Evolutionary conservation across 2,888 invertebrate species (phyloP).

Genomic region (Leptogaster cylindrica): DNA sequence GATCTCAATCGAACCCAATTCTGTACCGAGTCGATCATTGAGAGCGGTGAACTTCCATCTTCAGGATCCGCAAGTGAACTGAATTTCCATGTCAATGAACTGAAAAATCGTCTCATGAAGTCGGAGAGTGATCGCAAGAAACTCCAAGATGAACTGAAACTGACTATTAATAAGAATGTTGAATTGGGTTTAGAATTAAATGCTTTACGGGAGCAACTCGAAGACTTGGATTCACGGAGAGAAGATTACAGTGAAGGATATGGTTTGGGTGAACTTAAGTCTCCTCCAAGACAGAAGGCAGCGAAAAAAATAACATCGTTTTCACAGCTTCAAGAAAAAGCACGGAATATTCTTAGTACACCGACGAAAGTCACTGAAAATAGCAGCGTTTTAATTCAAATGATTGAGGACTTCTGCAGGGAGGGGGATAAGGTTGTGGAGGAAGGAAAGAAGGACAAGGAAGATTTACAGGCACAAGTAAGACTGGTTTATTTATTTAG

Average conservation of each 20-base stretch:
- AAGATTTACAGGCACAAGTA: conserved; percentile 79
- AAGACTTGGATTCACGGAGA: conserved; percentile 60
- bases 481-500: no score
- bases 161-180: conserved; percentile 67
- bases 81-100: conserved; percentile 66
- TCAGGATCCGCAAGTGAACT: conserved; percentile 59
- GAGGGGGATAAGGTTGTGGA: conserved; percentile 70
- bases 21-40: conserved; percentile 45
- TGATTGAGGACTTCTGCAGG: conserved; percentile 69
- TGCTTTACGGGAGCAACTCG: conserved; percentile 60
- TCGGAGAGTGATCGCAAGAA: conserved; percentile 59
- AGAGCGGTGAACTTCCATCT: conserved; percentile 49
- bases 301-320: conserved; percentile 56
- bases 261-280: conserved; percentile 56
- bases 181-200: conserved; percentile 64
- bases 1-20: conserved; percentile 55
- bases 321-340: conserved; percentile 58
- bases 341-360: conserved; percentile 57
- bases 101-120: conserved; percentile 62
- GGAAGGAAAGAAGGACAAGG: conserved; percentile 69
- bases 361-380: conserved; percentile 50
- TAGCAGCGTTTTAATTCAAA: conserved; percentile 61
- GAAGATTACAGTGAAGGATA: conserved; percentile 68
- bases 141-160: conserved; percentile 69
- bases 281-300: conserved; percentile 50